Conservation (phyloP, 1,140 invertebrate genomes). For the Phortica variegata region DNA sequence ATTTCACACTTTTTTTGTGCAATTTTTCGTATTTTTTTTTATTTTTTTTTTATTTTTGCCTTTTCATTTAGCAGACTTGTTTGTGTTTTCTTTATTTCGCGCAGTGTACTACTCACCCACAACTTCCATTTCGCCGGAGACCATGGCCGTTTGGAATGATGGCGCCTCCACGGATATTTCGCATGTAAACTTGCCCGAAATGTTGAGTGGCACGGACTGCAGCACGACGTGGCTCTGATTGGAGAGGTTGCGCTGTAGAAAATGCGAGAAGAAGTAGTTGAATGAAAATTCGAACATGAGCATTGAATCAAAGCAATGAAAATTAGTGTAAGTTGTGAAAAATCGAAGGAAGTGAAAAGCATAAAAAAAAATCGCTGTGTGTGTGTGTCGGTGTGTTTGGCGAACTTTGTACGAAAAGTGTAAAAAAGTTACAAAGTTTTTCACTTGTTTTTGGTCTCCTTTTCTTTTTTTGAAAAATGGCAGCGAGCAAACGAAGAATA, state of each 20-base stretch:
- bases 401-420: too few relatives aligned
- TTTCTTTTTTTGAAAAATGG: too few relatives aligned
- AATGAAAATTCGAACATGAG: conserved; percentile 9
- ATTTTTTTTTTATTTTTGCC: not conserved
- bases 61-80: not conserved
- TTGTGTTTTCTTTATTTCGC: too few relatives aligned
- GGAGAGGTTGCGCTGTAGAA: conserved; percentile 60
- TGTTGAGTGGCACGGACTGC: conserved; percentile 62
- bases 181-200: conserved; percentile 73
- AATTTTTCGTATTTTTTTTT: conserved; percentile 1
- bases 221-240: conserved; percentile 66
- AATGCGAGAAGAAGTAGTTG: not conserved
- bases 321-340: conserved; percentile 1
- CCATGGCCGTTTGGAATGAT: conserved; percentile 77
- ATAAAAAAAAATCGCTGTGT: conserved; percentile 45
- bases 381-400: too few relatives aligned
- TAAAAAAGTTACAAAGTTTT: too few relatives aligned
- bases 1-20: not conserved
- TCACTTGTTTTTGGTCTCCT: too few relatives aligned
- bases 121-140: conserved; percentile 70
- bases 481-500: too few relatives aligned
- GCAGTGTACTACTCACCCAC: conserved; percentile 66
- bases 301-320: conserved; percentile 12
- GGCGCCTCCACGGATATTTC: conserved; percentile 84
- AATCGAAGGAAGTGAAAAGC: conserved; percentile 15